Evolutionary conservation across 2,797 vertebrate species (phyloP).

Genomic region (Tangara arthus): DNA sequence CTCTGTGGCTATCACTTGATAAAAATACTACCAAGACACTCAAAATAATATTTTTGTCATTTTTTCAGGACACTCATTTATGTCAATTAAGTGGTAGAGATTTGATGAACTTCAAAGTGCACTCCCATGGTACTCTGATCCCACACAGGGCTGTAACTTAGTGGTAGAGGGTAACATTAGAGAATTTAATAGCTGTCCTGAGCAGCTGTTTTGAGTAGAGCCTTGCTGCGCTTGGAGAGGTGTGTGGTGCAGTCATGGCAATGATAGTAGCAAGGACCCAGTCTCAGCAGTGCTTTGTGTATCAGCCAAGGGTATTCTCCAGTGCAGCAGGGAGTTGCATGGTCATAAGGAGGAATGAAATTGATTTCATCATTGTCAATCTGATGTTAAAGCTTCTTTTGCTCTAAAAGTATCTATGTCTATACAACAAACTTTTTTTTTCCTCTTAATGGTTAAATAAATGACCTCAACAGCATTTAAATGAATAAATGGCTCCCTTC

Average conservation of each 20-base stretch:
- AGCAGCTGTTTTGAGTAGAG: neutral
- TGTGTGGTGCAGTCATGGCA: conserved; percentile 21
- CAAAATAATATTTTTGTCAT: neutral
- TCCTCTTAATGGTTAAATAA: neutral
- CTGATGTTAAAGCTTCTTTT: neutral
- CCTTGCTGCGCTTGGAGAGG: neutral
- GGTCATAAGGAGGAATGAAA: neutral
- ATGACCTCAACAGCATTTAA: neutral
- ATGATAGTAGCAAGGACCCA: neutral
- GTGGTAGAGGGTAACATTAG: neutral
- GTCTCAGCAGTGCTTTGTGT: neutral
- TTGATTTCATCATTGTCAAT: neutral
- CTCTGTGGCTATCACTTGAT: neutral
- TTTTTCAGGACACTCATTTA: fast-evolving
- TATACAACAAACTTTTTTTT: neutral
- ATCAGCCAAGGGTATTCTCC: neutral
- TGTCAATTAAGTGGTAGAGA: neutral
- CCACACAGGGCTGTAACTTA: neutral
- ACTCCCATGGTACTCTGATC: neutral
- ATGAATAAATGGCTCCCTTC: neutral
- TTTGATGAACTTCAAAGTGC: neutral
- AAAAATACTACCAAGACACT: neutral
- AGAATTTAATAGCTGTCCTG: neutral
- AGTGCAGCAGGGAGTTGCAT: neutral
- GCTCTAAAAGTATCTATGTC: neutral